Percentiles rank a stretch among this genome's conserved stretches.
Evolutionary conservation across 2,888 invertebrate genomes (phyloP).

Genomic region (Epirrita christyi): DNA sequence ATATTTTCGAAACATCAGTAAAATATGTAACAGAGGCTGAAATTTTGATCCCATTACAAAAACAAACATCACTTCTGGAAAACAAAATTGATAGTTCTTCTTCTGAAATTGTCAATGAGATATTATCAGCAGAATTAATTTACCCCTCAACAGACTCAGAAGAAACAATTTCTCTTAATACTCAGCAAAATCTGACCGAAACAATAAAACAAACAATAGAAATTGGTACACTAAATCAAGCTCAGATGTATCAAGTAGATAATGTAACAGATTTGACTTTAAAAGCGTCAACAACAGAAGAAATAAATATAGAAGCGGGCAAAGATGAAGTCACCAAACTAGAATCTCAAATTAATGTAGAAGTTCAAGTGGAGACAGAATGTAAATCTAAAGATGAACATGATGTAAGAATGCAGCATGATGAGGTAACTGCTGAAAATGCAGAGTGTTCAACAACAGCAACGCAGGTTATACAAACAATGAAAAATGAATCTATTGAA

Average conservation of each 20-base stretch:
- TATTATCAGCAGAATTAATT: background rate
- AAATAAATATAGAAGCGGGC: background rate
- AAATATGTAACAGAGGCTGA: background rate
- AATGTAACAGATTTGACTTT: background rate
- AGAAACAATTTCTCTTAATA: background rate
- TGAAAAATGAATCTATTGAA: background rate
- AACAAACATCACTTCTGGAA: constrained; percentile 2
- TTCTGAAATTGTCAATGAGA: background rate
- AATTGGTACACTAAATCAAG: constrained; percentile 1
- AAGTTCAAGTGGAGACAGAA: background rate
- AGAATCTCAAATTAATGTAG: background rate
- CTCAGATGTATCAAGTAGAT: background rate
- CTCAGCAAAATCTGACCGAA: background rate
- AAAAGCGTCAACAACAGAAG: background rate
- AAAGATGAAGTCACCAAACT: background rate
- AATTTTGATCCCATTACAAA: background rate
- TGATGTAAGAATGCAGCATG: background rate
- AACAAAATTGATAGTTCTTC: background rate
- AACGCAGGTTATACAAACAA: background rate
- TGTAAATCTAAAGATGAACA: background rate
- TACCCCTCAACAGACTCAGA: background rate
- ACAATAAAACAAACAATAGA: background rate
- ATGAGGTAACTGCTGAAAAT: background rate
- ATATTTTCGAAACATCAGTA: background rate
- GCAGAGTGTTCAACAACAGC: background rate